Base-by-base conservation (phyloP, 30 jellyfish, hydroid and myxozoan genomes). In the Catostylus mosaicus region DNA sequence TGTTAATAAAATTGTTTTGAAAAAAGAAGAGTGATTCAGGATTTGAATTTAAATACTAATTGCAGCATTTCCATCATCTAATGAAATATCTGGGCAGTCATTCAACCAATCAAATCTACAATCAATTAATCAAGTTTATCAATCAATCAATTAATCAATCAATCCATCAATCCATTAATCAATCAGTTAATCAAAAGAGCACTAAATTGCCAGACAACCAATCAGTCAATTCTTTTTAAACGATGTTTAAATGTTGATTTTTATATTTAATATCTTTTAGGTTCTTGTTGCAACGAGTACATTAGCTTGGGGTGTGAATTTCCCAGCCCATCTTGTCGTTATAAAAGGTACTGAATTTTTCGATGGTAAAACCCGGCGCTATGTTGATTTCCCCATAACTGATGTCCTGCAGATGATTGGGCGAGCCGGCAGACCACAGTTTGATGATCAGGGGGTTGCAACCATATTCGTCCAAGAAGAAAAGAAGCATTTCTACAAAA, bases 401-500 rank as follows among this genome's bases (percentile, higher is more conserved):
- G 99, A 96, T 68, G 98, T 96, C 10, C 78, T 96, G 37, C 99
- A 96, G 54, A 96, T 96, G 99, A 96, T 96, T 88, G 99, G 99
- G 8, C 75, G 99, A 30, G 99, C 99, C 2, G 99, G 99, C 1
- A 57, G 99, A 33, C 99, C 99, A 20, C 99, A 96, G 89, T 96
- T 79, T 83, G 99, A 96, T 77, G 98, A 90, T 46, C 90, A 87
- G 46, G 99, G 98, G 26, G 97, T 96, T 14, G 99, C 99, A 0
- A 86, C 96, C 18, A 96, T 90, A 37, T 91, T 96, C 46, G 99
- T 96, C 37, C 98, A 89, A n/a, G 98, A 96, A 79, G 89, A 65
- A 50, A 96, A 96, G 93, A 96, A 96, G 64, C 97, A 96, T 78
- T 96, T 96, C 57, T 96, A 91, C 89, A 96, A 96, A 92, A 90